Evolutionary conservation across 2,797 vertebrate genomes (phyloP).

Genomic region (Helarctos malayanus): DNA sequence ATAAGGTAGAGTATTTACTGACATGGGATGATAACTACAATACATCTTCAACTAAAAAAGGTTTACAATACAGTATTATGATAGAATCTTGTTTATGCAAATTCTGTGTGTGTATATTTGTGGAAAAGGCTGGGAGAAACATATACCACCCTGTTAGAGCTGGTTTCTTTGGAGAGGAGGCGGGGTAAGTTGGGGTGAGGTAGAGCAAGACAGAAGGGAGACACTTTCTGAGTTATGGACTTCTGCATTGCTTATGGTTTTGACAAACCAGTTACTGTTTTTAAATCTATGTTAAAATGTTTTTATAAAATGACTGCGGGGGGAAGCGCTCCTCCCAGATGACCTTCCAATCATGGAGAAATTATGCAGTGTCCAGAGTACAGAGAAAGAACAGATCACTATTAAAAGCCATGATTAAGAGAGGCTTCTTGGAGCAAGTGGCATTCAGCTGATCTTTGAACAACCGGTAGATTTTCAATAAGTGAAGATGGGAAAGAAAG

Average conservation of each 20-base stretch:
- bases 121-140: neutral
- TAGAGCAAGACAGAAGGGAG: neutral
- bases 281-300: neutral
- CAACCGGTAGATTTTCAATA: neutral
- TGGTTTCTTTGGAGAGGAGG: slow-evolving; percentile 5
- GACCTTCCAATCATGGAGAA: neutral
- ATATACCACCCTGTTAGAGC: neutral
- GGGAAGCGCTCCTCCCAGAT: neutral
- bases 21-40: neutral
- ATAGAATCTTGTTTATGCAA: neutral
- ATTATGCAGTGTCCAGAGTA: neutral
- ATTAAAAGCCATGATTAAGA: neutral
- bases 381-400: neutral
- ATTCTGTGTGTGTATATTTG: neutral
- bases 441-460: neutral
- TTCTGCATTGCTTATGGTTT: neutral
- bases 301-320: neutral
- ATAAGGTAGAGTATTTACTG: neutral
- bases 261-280: slow-evolving; percentile 38
- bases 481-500: neutral
- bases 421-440: neutral
- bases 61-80: slow-evolving; percentile 10
- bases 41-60: neutral
- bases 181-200: neutral
- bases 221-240: slow-evolving; percentile 16